Evolutionary conservation across 2,888 invertebrate genomes (phyloP), one percentile per base, ranked within the genome.

Genomic region (Gisinianus flammeolus): DNA sequence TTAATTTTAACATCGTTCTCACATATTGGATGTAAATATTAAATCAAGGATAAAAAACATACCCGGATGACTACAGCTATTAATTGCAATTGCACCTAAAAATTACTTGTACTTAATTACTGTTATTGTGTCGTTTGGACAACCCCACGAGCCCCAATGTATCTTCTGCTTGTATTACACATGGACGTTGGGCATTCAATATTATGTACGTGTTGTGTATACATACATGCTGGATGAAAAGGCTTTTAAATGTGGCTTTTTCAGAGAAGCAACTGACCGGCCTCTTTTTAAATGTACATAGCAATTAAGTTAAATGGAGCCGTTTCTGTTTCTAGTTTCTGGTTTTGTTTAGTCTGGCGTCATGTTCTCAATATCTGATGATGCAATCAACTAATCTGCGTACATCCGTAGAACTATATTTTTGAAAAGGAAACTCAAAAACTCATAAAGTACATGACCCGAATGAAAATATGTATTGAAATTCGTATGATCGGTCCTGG

Each of bases 341-440:
- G n/a, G n/a, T n/a, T n/a, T n/a, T 26, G 6, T n/a, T 58, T 8
- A 24, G 26, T 26, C 66, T 66, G 66, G 66, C 66, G 66, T 66
- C 66, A 66, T 30, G 56, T n/a, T 19, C 56, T 56, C 4, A 22
- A 56, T 22, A 56, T 56, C 56, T 4, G 16, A 56, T 56, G 22
- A 56, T 56, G 56, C 56, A 56, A 56, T 56, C 56, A 56, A 56
- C 56, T 56, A 56, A 56, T 56, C 8, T n/a, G n/a, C n/a, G n/a
- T n/a, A n/a, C n/a, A n/a, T n/a, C n/a, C n/a, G n/a, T n/a, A n/a
- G n/a, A n/a, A n/a, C n/a, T 54, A 54, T 19, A 54, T 54, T 54
- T 16, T 44, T 10, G 6, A 44, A 10, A 44, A 16, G 6, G 8
- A 10, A 44, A 6, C 44, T 10, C 44, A 44, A 10, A 6, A 6